These are phyloP conservation scores for Sinotaia quadrata DNA, from an alignment of 2,888 invertebrate species.

Conservation along the genomic window DNA sequence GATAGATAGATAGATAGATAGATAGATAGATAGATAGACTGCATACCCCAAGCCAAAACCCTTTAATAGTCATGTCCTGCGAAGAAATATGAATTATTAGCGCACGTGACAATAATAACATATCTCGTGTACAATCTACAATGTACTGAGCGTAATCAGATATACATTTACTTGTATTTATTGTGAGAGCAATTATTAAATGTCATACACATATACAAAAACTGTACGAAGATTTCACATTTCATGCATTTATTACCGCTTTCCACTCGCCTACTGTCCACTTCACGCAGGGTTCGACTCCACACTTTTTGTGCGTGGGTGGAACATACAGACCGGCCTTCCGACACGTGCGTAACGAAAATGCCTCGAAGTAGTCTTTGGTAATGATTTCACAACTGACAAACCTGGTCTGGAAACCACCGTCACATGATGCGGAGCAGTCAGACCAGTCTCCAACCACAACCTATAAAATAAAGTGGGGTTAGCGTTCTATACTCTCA, in stretches of 20 bases:
- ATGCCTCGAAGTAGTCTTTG: constrained; percentile 55
- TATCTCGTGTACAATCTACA: too few species aligned
- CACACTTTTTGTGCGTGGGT: constrained; percentile 84
- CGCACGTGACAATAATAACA: too few species aligned
- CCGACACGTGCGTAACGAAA: constrained; percentile 51
- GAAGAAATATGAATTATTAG: too few species aligned
- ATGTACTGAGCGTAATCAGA: too few species aligned
- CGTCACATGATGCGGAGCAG: constrained; percentile 61
- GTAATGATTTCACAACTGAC: constrained; percentile 64
- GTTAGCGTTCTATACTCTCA: neutral
- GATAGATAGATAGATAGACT: too few species aligned
- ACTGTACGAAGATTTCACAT: too few species aligned
- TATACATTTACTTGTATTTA: too few species aligned
- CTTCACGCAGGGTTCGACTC: constrained; percentile 86
- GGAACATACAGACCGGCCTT: constrained; percentile 76
- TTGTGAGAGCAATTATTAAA: too few species aligned
- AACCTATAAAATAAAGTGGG: constrained; percentile 29
- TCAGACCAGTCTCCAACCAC: constrained; percentile 55
- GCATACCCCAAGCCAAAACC: too few species aligned
- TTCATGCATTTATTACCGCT: constrained; percentile 78
- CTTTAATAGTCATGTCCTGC: too few species aligned
- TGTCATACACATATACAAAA: too few species aligned
- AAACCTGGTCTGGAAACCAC: constrained; percentile 55
- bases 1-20: too few species aligned
- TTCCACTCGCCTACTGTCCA: constrained; percentile 96